Conservation (phyloP, 2,113 vertebrate species). For the Carassius auratus region DNA sequence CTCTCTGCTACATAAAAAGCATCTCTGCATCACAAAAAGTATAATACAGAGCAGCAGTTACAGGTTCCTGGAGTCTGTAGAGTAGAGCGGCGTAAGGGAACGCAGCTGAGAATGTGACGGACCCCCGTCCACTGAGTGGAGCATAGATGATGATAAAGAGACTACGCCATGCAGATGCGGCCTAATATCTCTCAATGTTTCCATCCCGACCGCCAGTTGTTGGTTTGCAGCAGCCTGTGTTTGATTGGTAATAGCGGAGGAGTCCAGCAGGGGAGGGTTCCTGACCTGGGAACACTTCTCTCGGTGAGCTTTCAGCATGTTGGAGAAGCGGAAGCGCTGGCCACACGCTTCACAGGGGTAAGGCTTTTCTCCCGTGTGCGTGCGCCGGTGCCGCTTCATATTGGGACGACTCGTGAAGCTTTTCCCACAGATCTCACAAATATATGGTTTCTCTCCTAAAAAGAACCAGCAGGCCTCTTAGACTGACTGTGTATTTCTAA, state of each 20-base stretch:
- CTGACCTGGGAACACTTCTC: constrained; percentile 86
- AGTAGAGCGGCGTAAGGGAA: constrained; percentile 70
- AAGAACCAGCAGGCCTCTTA: not conserved
- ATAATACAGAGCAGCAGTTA: constrained; percentile 39
- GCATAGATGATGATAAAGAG: constrained; percentile 64
- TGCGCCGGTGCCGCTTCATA: constrained; percentile 89
- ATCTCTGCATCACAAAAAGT: constrained; percentile 25
- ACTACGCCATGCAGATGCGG: constrained; percentile 45
- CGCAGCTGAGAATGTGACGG: constrained; percentile 74
- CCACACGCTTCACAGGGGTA: constrained; percentile 86
- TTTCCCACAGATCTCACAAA: constrained; percentile 89
- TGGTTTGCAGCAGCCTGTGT: constrained; percentile 45
- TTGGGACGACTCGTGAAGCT: constrained; percentile 90
- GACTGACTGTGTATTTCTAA: not conserved
- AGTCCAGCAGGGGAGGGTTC: constrained; percentile 69
- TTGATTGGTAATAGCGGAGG: constrained; percentile 46
- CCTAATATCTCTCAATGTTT: constrained; percentile 22
- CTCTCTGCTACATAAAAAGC: constrained; percentile 25
- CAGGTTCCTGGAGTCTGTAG: constrained; percentile 73
- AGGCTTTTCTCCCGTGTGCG: constrained; percentile 87
- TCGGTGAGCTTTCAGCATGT: constrained; percentile 90
- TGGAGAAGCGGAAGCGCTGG: constrained; percentile 89
- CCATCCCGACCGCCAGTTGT: constrained; percentile 35
- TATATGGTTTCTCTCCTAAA: constrained; percentile 87
- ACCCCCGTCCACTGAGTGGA: constrained; percentile 66